These are phyloP conservation scores for Drosophila bocki DNA, from an alignment of 1,140 invertebrate genomes.

Conservation along the genomic window DNA sequence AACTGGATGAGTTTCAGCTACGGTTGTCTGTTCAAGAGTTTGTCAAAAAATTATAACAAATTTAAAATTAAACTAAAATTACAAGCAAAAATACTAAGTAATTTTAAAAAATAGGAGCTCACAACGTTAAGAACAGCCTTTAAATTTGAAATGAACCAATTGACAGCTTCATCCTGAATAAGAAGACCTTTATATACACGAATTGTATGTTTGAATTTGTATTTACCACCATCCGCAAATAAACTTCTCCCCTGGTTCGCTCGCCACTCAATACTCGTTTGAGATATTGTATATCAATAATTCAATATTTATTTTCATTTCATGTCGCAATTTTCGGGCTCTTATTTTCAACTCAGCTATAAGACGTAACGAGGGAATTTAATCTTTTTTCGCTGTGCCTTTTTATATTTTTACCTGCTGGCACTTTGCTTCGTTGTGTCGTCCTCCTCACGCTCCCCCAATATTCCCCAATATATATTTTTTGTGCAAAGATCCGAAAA, in stretches of 20 bases:
- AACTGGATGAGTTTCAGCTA: conserved; percentile 7
- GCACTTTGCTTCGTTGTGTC: conserved; percentile 43
- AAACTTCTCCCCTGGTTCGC: conserved; percentile 18
- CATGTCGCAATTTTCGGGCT: conserved; percentile 52
- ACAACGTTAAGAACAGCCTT: conserved; percentile 11
- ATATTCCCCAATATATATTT: conserved; percentile 32
- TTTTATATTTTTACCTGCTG: conserved; percentile 57
- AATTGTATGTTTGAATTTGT: conserved; percentile 29
- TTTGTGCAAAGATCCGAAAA: conserved; percentile 63
- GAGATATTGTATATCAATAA: conserved; percentile 80
- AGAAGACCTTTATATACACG: conserved; percentile 54
- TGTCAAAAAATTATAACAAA: conserved; percentile 7
- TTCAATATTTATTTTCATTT: conserved; percentile 82
- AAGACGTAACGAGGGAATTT: conserved; percentile 78
- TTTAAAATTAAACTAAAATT: neutral
- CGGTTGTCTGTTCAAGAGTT: neutral
- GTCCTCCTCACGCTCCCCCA: conserved; percentile 1
- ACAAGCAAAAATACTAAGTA: neutral
- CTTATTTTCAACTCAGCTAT: conserved; percentile 58
- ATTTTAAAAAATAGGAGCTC: neutral
- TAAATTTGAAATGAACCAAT: conserved; percentile 53
- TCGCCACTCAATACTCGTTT: conserved; percentile 31
- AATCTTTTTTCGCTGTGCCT: conserved; percentile 65
- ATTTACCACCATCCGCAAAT: conserved; percentile 27
- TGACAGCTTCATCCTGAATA: conserved; percentile 66